Percentiles rank a stretch among this genome's conserved stretches.
Conservation (phyloP, 2,888 invertebrate genomes). For the Cryptocephalus primarius region DNA sequence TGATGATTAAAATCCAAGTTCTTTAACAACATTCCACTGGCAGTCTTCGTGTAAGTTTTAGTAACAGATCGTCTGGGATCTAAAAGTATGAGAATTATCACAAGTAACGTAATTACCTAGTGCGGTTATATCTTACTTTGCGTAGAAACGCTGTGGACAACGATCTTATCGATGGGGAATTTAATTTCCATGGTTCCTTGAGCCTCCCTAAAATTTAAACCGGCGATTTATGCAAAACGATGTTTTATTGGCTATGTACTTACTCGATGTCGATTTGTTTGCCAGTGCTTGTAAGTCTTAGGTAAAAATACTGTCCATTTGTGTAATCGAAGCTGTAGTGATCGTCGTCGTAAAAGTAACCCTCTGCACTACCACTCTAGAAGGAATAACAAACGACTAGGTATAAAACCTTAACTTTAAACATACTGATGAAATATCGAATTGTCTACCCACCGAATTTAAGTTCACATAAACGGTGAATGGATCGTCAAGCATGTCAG, state of each 20-base stretch:
- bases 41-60: too few species aligned
- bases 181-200: neutral
- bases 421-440: neutral
- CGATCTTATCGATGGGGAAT: neutral
- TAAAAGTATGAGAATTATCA: too few species aligned
- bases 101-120: too few species aligned
- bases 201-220: neutral
- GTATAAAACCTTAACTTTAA: neutral
- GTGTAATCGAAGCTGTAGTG: neutral
- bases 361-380: neutral
- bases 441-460: conserved; percentile 8
- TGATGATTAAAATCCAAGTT: too few species aligned
- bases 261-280: neutral
- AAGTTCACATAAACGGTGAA: conserved; percentile 16
- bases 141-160: neutral
- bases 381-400: neutral
- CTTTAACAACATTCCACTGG: too few species aligned
- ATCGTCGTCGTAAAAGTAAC: neutral
- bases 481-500: conserved; percentile 15
- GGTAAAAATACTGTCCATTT: neutral
- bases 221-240: neutral
- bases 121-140: neutral
- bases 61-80: too few species aligned
- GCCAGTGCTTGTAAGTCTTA: too few species aligned
- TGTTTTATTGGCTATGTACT: neutral